Base-by-base conservation (phyloP, 2,888 invertebrate species). In the Cecidostiba fungosa region DNA sequence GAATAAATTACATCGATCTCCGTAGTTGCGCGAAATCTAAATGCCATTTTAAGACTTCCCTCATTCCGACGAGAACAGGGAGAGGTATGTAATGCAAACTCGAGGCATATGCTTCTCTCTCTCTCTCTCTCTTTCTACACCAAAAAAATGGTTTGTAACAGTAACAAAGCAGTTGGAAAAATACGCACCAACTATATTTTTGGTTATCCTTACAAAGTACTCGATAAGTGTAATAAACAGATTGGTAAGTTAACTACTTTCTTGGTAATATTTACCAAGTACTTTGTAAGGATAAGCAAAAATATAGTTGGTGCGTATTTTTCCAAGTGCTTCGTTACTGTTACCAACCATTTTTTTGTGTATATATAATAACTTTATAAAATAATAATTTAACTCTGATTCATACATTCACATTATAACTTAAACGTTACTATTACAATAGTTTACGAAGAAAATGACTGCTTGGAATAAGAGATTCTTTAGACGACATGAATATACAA, bases 401-500 rank as follows among this genome's bases (percentile, higher is more conserved):
- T 36, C 66, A 78, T 47, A 72, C 50, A 16, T 43, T 74, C 29
- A 74, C 54, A 66, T 29, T 74, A 79, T 19, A 73, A 50, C 29
- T 36, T 77, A 19, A 59, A 59, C 54, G 54, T 59, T 59, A 59
- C n/a, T n/a, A 85, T 76, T 43, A 72, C 23, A 77, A 23, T n/a
- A 78, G 59, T 29, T 79, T 79, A 74, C 8, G 12, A 50, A 54
- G 16, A 69, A 69, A 77, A 84, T 74, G 70, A 59, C 32, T 59
- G 54, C 23, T 69, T 79, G 85, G 82, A 86, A 86, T 86, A 83
- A 86, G 85, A 86, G 85, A 86, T 79, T 83, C 82, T 79, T 69
- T 47, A n/a, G 73, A 54, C 14, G 29, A 66, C 36, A 66, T 36
- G 70, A 72, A 72, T 23, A 12, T 43, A 26, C 59, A 10, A n/a